A percentile compares a stretch with the other conserved stretches of the same genome.
Evolutionary conservation across 2,113 vertebrate species (phyloP).

Genomic region (Gambusia affinis): DNA sequence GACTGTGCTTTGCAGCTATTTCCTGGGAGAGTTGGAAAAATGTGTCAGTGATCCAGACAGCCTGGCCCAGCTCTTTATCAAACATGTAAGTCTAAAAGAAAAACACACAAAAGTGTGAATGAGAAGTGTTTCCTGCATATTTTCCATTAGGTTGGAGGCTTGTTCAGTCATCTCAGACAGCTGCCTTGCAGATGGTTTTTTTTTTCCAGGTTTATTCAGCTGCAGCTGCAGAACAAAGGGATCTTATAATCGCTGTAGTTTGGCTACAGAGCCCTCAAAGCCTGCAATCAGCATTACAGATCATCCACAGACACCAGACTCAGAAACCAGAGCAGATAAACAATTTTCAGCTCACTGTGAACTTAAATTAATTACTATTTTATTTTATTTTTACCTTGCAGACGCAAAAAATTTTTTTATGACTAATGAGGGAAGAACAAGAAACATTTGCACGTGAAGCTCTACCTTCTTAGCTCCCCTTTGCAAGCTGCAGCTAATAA

Average conservation of each 20-base stretch:
- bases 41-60: slow-evolving; percentile 86
- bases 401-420: too few species aligned
- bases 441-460: background rate
- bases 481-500: slow-evolving; percentile 28
- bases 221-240: slow-evolving; percentile 29
- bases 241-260: slow-evolving; percentile 2
- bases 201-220: slow-evolving; percentile 16
- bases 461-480: background rate
- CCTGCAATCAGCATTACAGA: slow-evolving; percentile 17
- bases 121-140: slow-evolving; percentile 1
- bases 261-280: slow-evolving; percentile 10
- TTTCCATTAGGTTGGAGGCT: slow-evolving; percentile 29
- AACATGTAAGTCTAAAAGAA: slow-evolving; percentile 83
- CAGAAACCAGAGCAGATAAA: too few species aligned
- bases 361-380: background rate
- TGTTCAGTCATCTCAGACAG: slow-evolving; percentile 11
- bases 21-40: slow-evolving; percentile 86
- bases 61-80: slow-evolving; percentile 89
- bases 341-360: background rate
- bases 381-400: background rate
- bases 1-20: slow-evolving; percentile 78
- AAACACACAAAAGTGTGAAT: background rate
- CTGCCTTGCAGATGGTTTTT: slow-evolving; percentile 47
- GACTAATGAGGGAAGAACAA: slow-evolving; percentile 8
- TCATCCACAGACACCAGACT: background rate